Conservation (phyloP, 2,113 vertebrate genomes). For the Rostratula benghalensis region DNA sequence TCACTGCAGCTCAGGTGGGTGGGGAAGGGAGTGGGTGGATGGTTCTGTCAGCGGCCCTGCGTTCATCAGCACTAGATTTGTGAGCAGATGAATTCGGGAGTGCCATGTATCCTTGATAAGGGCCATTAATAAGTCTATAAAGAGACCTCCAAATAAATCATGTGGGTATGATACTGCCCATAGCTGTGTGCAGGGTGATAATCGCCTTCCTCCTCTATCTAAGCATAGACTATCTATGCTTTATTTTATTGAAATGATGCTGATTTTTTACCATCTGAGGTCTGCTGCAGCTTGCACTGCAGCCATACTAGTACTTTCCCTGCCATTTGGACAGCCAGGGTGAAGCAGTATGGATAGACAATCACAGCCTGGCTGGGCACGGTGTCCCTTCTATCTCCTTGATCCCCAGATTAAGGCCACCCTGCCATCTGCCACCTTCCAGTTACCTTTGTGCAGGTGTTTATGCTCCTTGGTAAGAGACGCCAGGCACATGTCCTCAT, state of each 20-base stretch:
- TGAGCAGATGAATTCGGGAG: not conserved
- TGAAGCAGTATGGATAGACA: not conserved
- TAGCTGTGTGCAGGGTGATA: not conserved
- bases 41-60: not conserved
- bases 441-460: conserved; percentile 80
- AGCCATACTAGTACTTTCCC: not conserved
- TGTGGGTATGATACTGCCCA: not conserved
- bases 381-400: fast-evolving
- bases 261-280: not conserved
- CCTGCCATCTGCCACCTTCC: not conserved
- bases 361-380: not conserved
- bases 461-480: conserved; percentile 74
- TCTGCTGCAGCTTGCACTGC: not conserved
- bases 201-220: fast-evolving
- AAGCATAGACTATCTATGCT: not conserved
- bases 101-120: not conserved
- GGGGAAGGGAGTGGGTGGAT: not conserved
- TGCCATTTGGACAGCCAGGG: not conserved
- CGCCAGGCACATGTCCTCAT: conserved; percentile 84
- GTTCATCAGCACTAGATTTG: not conserved
- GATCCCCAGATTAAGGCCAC: fast-evolving
- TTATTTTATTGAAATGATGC: not conserved
- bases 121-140: not conserved
- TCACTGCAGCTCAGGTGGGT: not conserved
- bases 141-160: not conserved